A percentile compares a stretch with the other conserved stretches of the same genome.
Evolutionary conservation across 2,888 invertebrate species (phyloP).

Genomic region (Apotomis turbidana): DNA sequence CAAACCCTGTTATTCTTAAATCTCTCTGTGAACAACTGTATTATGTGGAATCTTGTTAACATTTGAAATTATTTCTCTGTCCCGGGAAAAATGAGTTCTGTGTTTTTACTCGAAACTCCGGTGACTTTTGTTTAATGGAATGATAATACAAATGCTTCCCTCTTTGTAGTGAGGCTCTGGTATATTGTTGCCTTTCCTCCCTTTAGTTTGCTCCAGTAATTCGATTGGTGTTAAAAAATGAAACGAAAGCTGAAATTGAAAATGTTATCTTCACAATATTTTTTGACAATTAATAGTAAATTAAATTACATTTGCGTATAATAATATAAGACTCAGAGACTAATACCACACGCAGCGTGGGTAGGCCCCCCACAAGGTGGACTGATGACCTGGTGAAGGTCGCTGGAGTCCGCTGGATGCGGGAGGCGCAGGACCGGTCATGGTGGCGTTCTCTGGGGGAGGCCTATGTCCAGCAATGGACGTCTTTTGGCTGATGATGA

Average conservation of each 20-base stretch:
- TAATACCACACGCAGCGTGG: no score
- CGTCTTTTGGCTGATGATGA: no score
- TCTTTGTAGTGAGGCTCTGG: conserved; percentile 78
- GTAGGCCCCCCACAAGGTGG: no score
- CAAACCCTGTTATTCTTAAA: conserved; percentile 80
- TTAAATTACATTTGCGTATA: neutral
- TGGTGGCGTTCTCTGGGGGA: no score
- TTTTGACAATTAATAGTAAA: conserved; percentile 1
- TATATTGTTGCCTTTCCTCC: conserved; percentile 80
- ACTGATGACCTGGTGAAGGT: no score
- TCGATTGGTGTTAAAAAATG: conserved; percentile 75
- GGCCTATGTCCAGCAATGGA: no score
- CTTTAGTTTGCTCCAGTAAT: conserved; percentile 78
- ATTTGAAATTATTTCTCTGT: conserved; percentile 82
- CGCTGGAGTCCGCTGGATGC: no score
- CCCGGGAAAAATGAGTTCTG: conserved; percentile 81
- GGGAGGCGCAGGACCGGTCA: no score
- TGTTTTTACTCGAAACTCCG: conserved; percentile 82
- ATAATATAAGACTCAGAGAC: neutral
- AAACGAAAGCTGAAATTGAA: conserved; percentile 69
- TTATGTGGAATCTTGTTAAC: conserved; percentile 82
- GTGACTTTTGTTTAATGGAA: conserved; percentile 84
- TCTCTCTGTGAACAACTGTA: conserved; percentile 79
- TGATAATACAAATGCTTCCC: conserved; percentile 81
- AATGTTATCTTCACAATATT: conserved; percentile 42